These are phyloP conservation scores for Zingel zingel DNA, from an alignment of 2,113 vertebrate species.

Conservation along the genomic window DNA sequence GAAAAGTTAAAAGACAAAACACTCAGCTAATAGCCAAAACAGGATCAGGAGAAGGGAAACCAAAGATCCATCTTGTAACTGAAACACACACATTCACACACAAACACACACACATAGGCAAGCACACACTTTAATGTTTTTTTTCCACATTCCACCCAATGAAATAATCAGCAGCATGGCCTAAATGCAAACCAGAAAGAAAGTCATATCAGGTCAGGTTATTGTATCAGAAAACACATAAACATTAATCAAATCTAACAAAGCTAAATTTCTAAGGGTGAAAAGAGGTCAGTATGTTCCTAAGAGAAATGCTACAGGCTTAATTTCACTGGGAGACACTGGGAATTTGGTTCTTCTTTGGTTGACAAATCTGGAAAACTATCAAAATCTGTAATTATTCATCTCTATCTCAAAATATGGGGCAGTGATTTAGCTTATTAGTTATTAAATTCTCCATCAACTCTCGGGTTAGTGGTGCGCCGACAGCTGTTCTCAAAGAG, in stretches of 20 bases:
- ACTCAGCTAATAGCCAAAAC: slow-evolving; percentile 66
- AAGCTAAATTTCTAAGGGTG: slow-evolving; percentile 11
- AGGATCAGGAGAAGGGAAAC: slow-evolving; percentile 45
- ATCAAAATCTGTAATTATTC: slow-evolving; percentile 58
- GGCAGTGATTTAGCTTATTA: slow-evolving; percentile 60
- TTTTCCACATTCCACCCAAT: slow-evolving; percentile 40
- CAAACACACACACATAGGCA: background rate
- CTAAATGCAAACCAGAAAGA: slow-evolving; percentile 16
- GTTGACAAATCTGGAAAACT: slow-evolving; percentile 49
- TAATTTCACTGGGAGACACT: slow-evolving; percentile 22
- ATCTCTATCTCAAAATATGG: slow-evolving; percentile 40
- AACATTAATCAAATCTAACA: slow-evolving; percentile 60
- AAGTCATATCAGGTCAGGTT: slow-evolving; percentile 44
- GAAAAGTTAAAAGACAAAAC: slow-evolving; percentile 67
- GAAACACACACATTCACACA: slow-evolving; percentile 12
- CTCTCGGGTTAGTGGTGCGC: slow-evolving; percentile 61
- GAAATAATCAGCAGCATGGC: slow-evolving; percentile 35
- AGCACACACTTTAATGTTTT: slow-evolving; percentile 43
- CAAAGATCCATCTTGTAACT: slow-evolving; percentile 31
- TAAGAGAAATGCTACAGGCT: background rate
- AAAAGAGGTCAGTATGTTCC: slow-evolving; percentile 39
- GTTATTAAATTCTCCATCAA: slow-evolving; percentile 77
- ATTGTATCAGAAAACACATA: slow-evolving; percentile 56
- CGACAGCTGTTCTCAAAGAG: slow-evolving; percentile 74
- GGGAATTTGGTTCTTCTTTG: slow-evolving; percentile 20